These are phyloP conservation scores for Phytoseiulus persimilis DNA, from an alignment of 2,888 invertebrate genomes.

Conservation along the genomic window DNA sequence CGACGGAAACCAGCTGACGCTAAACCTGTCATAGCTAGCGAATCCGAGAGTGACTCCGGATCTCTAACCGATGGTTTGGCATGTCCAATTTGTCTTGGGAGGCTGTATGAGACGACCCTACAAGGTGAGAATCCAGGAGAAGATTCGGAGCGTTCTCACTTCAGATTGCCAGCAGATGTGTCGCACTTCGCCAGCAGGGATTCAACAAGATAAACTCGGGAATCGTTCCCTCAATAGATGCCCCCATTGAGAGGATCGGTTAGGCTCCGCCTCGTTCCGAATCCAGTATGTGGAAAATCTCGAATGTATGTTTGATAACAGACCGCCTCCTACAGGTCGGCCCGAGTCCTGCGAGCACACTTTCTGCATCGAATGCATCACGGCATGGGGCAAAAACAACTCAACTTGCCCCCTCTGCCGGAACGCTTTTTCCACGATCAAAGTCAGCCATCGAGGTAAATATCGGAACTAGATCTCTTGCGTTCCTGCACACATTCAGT, in stretches of 20 bases:
- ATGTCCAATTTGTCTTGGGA: slow-evolving; percentile 29
- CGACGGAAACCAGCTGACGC: not conserved
- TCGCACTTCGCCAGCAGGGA: not conserved
- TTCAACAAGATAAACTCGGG: not conserved
- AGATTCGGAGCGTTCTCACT: too few relatives aligned
- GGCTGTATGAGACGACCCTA: not conserved
- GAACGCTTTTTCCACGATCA: not conserved
- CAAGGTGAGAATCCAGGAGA: not conserved
- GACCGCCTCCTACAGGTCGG: not conserved
- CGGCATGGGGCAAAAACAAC: slow-evolving; percentile 23
- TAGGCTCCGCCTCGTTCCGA: too few relatives aligned
- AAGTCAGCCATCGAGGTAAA: not conserved
- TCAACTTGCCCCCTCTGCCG: slow-evolving; percentile 28
- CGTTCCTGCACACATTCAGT: not conserved
- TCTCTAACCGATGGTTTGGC: not conserved
- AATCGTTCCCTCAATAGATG: too few relatives aligned
- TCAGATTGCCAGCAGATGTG: too few relatives aligned
- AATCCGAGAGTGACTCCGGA: slow-evolving; percentile 26
- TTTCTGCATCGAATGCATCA: slow-evolving; percentile 24
- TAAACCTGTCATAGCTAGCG: not conserved
- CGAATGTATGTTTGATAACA: too few relatives aligned
- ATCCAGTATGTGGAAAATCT: too few relatives aligned
- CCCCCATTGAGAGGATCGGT: too few relatives aligned
- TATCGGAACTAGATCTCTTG: not conserved
- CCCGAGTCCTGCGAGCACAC: slow-evolving; percentile 19